These are phyloP conservation scores for Cacoxenus indagator DNA, from an alignment of 2,888 invertebrate species.

Conservation along the genomic window DNA sequence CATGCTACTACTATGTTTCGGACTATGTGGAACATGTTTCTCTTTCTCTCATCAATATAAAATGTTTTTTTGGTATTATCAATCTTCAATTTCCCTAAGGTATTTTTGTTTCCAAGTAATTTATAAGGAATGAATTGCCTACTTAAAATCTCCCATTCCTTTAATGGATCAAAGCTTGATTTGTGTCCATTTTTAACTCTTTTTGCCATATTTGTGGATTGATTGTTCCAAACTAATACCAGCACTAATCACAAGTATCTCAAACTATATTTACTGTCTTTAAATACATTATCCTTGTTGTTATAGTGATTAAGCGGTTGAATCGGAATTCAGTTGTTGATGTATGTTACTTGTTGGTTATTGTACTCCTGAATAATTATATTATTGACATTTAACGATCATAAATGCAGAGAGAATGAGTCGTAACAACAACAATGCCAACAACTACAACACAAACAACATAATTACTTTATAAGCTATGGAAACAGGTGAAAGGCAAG, in stretches of 20 bases:
- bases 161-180: no score
- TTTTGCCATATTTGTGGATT: not conserved
- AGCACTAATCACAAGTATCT: not conserved
- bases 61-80: no score
- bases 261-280: not conserved
- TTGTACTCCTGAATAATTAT: not conserved
- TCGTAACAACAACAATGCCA: slow-evolving; percentile 18
- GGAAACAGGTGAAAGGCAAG: slow-evolving; percentile 57
- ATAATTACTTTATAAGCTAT: slow-evolving; percentile 44
- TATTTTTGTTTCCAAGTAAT: no score
- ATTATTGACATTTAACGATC: slow-evolving; percentile 55
- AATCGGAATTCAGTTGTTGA: slow-evolving; percentile 48
- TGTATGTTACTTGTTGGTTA: not conserved
- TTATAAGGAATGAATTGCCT: no score
- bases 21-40: no score
- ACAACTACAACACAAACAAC: slow-evolving; percentile 25
- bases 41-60: no score
- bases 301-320: not conserved
- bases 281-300: not conserved
- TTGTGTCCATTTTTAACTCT: not conserved
- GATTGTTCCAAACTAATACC: not conserved
- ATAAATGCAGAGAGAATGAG: slow-evolving; percentile 47
- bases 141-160: no score
- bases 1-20: no score
- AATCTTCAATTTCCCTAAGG: no score